A percentile compares a stretch with the other conserved stretches of the same genome.
phyloP scores from a whole-genome alignment of 2,797 vertebrate genomes.

The Myiotriccus ornatus region DNA sequence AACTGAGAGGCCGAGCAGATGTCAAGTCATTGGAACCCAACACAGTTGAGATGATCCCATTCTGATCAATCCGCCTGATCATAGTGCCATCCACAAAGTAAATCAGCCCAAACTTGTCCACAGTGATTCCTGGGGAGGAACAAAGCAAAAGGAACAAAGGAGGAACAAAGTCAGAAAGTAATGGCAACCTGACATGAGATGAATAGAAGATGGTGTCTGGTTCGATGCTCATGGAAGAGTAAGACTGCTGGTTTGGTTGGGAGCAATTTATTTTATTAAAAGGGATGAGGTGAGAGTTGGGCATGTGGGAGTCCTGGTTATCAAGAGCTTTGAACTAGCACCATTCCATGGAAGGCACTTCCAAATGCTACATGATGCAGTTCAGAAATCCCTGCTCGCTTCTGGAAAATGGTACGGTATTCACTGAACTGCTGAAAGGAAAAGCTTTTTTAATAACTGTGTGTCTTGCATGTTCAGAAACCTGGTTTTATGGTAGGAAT shows the following conservation, averaged over 20 bases:
- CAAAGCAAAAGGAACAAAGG: not conserved
- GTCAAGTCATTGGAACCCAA: conserved; percentile 97
- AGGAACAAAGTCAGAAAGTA: not conserved
- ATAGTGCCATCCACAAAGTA: conserved; percentile 98
- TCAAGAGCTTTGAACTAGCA: not conserved
- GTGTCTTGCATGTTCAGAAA: not conserved
- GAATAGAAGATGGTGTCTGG: not conserved
- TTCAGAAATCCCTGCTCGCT: not conserved
- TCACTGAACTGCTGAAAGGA: not conserved
- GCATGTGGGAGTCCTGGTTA: not conserved
- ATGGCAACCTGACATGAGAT: not conserved
- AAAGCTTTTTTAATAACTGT: not conserved
- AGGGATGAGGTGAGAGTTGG: not conserved
- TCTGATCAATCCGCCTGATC: conserved; percentile 96
- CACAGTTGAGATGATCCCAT: conserved; percentile 95
- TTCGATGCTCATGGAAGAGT: not conserved
- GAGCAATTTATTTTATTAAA: not conserved
- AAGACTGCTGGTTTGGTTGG: not conserved
- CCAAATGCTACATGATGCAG: not conserved
- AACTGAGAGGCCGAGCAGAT: conserved; percentile 94
- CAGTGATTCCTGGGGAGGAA: conserved; percentile 85
- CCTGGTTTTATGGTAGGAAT: not conserved
- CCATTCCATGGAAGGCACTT: not conserved
- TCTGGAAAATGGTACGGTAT: not conserved
- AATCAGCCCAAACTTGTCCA: conserved; percentile 94